phyloP scores from a whole-genome alignment of 1,140 invertebrate genomes.

The Lordiphosa stackelbergi region DNA sequence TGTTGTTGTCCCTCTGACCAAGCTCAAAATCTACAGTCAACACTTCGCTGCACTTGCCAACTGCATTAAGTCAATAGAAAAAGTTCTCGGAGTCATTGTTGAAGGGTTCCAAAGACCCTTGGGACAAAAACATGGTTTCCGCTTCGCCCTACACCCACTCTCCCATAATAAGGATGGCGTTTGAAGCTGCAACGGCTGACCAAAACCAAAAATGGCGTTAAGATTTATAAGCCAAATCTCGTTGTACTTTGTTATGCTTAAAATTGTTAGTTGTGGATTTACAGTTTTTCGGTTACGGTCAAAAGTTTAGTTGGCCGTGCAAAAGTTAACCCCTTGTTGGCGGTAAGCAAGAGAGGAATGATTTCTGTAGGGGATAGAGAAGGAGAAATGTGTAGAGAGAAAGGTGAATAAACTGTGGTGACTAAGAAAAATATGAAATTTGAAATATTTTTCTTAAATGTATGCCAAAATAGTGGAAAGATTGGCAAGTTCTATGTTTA shows the following conservation, averaged over 20 bases:
- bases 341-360: background rate
- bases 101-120: slow-evolving; percentile 23
- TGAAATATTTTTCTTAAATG: too few relatives aligned
- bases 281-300: slow-evolving; percentile 49
- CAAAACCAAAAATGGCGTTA: slow-evolving; percentile 58
- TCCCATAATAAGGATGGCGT: slow-evolving; percentile 44
- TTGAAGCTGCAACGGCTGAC: slow-evolving; percentile 43
- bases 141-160: background rate
- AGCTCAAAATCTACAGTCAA: slow-evolving; percentile 40
- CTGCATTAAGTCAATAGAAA: slow-evolving; percentile 69
- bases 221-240: slow-evolving; percentile 63
- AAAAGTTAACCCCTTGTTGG: slow-evolving; percentile 6
- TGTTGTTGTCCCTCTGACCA: slow-evolving; percentile 7
- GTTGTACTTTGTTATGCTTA: slow-evolving; percentile 65
- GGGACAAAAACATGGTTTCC: background rate
- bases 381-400: too few relatives aligned
- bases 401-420: too few relatives aligned
- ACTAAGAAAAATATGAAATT: too few relatives aligned
- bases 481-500: too few relatives aligned
- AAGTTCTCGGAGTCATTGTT: slow-evolving; percentile 55
- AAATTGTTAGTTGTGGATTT: slow-evolving; percentile 65
- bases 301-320: slow-evolving; percentile 35
- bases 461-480: too few relatives aligned
- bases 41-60: slow-evolving; percentile 60
- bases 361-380: background rate